Percentiles rank a stretch among this genome's conserved stretches.
phyloP scores from a whole-genome alignment of 2,113 vertebrate species.

The Tachuris rubrigastra region DNA sequence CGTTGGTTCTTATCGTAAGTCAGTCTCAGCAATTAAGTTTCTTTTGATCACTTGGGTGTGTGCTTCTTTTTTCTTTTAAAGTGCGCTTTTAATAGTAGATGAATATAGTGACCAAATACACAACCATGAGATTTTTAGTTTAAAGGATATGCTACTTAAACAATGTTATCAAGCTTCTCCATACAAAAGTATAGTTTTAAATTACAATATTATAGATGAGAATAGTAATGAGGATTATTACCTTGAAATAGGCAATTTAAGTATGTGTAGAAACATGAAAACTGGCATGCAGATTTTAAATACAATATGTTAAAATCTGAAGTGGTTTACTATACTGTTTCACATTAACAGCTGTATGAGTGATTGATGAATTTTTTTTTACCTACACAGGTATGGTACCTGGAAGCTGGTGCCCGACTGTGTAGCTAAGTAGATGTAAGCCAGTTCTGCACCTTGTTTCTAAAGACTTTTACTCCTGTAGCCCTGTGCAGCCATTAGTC shows the following conservation, averaged over 20 bases:
- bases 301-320: background rate
- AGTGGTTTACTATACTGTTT: background rate
- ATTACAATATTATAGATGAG: background rate
- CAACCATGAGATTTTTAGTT: background rate
- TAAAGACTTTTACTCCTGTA: background rate
- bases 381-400: background rate
- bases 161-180: background rate
- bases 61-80: background rate
- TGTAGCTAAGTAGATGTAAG: background rate
- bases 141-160: background rate
- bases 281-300: background rate
- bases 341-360: background rate
- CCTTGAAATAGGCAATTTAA: background rate
- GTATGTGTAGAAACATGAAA: background rate
- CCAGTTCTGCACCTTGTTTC: background rate
- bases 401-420: background rate
- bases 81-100: background rate
- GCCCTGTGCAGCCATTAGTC: background rate
- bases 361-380: background rate
- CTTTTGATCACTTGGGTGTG: slow-evolving; percentile 24
- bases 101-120: background rate
- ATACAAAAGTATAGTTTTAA: background rate
- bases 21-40: slow-evolving; percentile 47
- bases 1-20: slow-evolving; percentile 44
- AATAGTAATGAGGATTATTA: background rate